A percentile compares a stretch with the other conserved stretches of the same genome.
Conservation (phyloP, 2,113 vertebrate species). For the Columba livia region DNA sequence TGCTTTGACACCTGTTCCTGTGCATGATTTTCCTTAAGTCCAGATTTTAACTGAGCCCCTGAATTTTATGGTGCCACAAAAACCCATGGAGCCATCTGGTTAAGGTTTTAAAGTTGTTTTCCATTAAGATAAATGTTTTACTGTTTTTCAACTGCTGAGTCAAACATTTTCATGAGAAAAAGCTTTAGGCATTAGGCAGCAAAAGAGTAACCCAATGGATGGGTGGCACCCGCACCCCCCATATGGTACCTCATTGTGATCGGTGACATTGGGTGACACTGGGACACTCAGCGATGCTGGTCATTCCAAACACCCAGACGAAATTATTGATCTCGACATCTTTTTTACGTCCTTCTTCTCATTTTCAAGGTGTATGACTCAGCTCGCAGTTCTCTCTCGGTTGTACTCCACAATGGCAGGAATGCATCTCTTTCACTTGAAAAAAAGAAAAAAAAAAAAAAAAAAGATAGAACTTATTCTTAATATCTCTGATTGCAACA, state of each 20-base stretch:
- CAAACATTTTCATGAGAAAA: background rate
- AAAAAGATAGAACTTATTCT: background rate
- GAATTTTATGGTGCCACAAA: background rate
- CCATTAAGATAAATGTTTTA: background rate
- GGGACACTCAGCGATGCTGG: background rate
- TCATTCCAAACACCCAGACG: rapidly evolving
- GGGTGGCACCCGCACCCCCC: background rate
- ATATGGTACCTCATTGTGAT: rapidly evolving
- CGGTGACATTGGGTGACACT: rapidly evolving
- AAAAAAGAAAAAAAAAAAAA: background rate
- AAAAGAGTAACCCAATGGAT: rapidly evolving
- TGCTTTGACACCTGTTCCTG: background rate
- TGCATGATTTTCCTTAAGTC: background rate
- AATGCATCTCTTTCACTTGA: background rate
- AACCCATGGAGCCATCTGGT: background rate
- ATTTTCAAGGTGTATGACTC: rapidly evolving
- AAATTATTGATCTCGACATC: background rate
- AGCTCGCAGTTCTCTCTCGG: background rate
- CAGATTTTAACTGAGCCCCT: background rate
- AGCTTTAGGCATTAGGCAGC: background rate
- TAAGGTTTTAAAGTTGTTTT: background rate
- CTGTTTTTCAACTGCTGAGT: background rate
- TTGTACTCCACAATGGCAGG: background rate
- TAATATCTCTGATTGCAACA: background rate
- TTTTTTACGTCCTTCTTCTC: background rate